Conservation (phyloP, 2,113 vertebrate genomes). For the Cyrtonyx montezumae region DNA sequence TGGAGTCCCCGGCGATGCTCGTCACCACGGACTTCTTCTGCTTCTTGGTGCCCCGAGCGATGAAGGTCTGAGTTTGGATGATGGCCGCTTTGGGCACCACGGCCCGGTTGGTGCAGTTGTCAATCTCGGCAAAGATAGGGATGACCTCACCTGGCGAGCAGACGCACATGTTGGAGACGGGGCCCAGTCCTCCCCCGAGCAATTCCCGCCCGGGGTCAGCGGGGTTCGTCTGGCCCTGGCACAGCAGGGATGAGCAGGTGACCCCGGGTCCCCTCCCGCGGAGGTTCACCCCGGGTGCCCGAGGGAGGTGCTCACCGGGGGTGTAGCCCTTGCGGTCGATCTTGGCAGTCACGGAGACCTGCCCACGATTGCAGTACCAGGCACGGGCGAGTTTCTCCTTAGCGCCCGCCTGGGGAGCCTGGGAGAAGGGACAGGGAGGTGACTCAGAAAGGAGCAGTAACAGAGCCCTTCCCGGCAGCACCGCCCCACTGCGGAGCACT, state of each 20-base stretch:
- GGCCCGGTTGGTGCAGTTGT: slow-evolving; percentile 87
- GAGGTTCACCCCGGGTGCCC: neutral
- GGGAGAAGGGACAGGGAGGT: neutral
- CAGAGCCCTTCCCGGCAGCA: neutral
- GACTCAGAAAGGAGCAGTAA: neutral
- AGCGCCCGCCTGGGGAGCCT: slow-evolving; percentile 94
- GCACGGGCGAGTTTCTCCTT: slow-evolving; percentile 92
- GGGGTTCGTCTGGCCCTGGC: accelerated
- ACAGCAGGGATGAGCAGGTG: neutral
- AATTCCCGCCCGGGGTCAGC: neutral
- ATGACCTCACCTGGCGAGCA: slow-evolving; percentile 88
- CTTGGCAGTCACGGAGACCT: slow-evolving; percentile 92
- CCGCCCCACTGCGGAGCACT: neutral
- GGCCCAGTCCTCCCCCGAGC: neutral
- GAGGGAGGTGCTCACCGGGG: slow-evolving; percentile 80
- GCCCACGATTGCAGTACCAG: slow-evolving; percentile 92
- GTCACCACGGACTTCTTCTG: slow-evolving; percentile 91
- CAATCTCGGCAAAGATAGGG: slow-evolving; percentile 92
- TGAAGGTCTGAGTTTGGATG: slow-evolving; percentile 94
- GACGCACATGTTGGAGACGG: accelerated
- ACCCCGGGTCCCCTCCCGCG: neutral
- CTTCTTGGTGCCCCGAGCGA: slow-evolving; percentile 91
- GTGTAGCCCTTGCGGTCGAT: slow-evolving; percentile 97
- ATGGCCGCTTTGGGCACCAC: slow-evolving; percentile 90
- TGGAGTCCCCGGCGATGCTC: slow-evolving; percentile 83